Percentiles rank a stretch among this genome's conserved stretches.
Evolutionary conservation across 2,797 vertebrate genomes (phyloP).

Genomic region (Lacerta bilineata): DNA sequence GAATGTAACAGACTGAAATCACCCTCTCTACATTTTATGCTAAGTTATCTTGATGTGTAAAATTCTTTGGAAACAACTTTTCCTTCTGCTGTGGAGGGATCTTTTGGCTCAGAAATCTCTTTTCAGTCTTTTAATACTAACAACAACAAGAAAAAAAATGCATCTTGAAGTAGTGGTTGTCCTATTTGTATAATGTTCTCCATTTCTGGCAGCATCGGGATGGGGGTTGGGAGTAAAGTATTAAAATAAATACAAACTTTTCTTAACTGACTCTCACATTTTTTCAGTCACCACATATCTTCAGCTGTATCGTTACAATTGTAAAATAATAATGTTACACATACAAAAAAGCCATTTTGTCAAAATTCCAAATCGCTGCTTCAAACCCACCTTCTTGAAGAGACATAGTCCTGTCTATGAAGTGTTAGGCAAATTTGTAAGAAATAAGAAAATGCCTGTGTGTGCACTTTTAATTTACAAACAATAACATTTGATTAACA

Average conservation of each 20-base stretch:
- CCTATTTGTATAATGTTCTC: constrained; percentile 9
- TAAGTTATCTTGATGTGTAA: constrained; percentile 28
- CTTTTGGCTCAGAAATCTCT: constrained; percentile 19
- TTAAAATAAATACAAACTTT: not conserved
- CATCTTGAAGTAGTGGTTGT: constrained; percentile 11
- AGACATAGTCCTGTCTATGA: not conserved
- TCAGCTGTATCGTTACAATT: not conserved
- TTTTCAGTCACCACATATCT: not conserved
- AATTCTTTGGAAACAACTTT: constrained; percentile 29
- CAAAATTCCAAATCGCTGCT: not conserved
- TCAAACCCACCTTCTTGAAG: not conserved
- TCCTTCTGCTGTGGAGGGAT: not conserved
- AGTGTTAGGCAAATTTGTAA: not conserved
- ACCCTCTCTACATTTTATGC: constrained; percentile 15
- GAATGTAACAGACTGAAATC: constrained; percentile 5
- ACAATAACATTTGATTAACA: not conserved
- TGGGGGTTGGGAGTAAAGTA: too few species aligned
- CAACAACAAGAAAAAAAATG: constrained; percentile 33
- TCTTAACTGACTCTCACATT: not conserved
- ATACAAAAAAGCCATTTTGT: not conserved
- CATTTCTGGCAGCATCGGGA: not conserved
- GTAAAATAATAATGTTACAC: not conserved
- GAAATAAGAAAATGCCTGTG: not conserved
- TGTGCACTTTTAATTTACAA: not conserved
- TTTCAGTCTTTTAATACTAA: constrained; percentile 20